These are phyloP conservation scores for Synergus gifuensis DNA, from an alignment of 2,888 invertebrate genomes.

Conservation along the genomic window DNA sequence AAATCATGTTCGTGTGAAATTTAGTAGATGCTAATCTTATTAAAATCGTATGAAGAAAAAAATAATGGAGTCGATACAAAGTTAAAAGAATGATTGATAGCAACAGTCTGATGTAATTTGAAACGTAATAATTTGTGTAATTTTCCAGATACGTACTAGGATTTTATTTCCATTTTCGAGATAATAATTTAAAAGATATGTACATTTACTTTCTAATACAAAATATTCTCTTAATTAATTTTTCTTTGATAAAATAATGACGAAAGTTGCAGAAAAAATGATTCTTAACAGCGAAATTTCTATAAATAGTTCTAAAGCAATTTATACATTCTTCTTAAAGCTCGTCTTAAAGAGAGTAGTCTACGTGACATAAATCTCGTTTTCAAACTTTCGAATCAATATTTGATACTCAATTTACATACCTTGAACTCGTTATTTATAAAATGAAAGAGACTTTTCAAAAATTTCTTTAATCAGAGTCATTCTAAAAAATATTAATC, in stretches of 20 bases:
- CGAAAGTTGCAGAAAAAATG: neutral
- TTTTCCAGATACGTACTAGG: neutral
- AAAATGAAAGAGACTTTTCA: neutral
- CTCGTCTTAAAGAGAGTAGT: no score
- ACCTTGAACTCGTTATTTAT: neutral
- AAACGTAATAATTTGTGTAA: neutral
- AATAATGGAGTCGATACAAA: neutral
- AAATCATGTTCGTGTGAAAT: neutral
- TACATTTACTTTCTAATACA: neutral
- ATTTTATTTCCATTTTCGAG: neutral
- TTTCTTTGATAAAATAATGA: neutral
- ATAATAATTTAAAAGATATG: no score
- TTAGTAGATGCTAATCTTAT: neutral
- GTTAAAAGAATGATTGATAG: neutral
- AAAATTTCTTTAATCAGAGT: neutral
- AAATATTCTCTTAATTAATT: neutral
- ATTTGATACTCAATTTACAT: neutral
- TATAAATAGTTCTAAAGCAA: neutral
- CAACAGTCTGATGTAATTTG: neutral
- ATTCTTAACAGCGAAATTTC: neutral
- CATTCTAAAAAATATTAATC: neutral
- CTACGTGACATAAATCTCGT: conserved; percentile 15
- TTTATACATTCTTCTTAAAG: neutral
- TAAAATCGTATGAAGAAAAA: neutral
- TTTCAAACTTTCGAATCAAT: neutral